Evolutionary conservation across 2,888 invertebrate species (phyloP).

Genomic region (Hypena proboscidalis): DNA sequence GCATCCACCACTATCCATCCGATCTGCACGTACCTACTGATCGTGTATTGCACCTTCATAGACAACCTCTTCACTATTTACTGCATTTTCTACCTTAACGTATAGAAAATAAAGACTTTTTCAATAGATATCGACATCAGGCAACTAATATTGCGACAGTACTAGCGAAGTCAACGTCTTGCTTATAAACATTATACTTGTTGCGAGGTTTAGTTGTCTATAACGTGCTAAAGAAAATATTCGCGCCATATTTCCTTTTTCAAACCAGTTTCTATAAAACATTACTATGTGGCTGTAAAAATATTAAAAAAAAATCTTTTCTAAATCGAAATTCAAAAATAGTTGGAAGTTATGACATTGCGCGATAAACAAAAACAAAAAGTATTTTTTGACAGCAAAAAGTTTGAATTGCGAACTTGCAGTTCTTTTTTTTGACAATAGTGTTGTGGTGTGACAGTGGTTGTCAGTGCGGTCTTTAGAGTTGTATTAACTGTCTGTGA

Average conservation of each 20-base stretch:
- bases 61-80: constrained; percentile 56
- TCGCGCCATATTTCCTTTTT: constrained; percentile 49
- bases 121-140: constrained; percentile 23
- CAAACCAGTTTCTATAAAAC: constrained; percentile 5
- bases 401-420: constrained; percentile 14
- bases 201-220: constrained; percentile 75
- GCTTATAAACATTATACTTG: constrained; percentile 79
- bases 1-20: constrained; percentile 50
- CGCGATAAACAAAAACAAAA: constrained; percentile 35
- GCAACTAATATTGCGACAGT: constrained; percentile 69
- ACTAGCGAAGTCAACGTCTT: constrained; percentile 70
- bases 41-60: constrained; percentile 64
- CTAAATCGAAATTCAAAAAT: constrained; percentile 25
- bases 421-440: constrained; percentile 17
- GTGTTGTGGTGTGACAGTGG: constrained; percentile 33
- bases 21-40: constrained; percentile 52
- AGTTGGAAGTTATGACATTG: constrained; percentile 44
- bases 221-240: constrained; percentile 75
- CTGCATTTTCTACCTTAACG: constrained; percentile 49
- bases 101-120: constrained; percentile 30
- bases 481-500: constrained; percentile 3
- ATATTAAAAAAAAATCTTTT: constrained; percentile 3
- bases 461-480: constrained; percentile 12
- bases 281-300: constrained; percentile 1
- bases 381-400: constrained; percentile 19